Evolutionary conservation across 1,140 invertebrate species (phyloP).

Genomic region (Kradibia gibbosae): DNA sequence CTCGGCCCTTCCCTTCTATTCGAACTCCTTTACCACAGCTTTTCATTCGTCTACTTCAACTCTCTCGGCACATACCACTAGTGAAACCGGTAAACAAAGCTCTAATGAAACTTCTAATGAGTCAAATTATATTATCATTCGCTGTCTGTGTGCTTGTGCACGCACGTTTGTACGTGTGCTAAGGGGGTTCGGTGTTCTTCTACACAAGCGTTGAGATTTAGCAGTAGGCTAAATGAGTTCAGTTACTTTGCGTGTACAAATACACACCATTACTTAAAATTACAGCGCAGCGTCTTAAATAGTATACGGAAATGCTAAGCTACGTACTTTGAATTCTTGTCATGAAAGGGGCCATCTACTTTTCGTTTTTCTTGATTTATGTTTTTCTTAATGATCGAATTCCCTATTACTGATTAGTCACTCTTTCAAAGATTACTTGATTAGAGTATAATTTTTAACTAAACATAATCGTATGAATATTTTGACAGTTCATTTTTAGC

Average conservation of each 20-base stretch:
- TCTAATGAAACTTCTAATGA: conserved; percentile 67
- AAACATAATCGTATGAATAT: too few species aligned
- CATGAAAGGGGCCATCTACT: neutral
- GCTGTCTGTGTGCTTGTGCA: conserved; percentile 31
- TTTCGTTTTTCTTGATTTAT: neutral
- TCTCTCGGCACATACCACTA: conserved; percentile 31
- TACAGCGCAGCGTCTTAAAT: conserved; percentile 49
- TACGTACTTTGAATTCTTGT: conserved; percentile 1
- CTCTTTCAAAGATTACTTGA: too few species aligned
- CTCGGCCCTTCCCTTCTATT: conserved; percentile 1
- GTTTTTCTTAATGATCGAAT: neutral
- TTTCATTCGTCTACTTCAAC: conserved; percentile 28
- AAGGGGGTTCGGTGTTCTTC: neutral
- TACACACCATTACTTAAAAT: conserved; percentile 62
- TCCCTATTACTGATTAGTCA: neutral
- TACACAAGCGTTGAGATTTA: conserved; percentile 27
- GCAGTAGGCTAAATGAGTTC: conserved; percentile 58
- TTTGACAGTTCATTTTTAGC: too few species aligned
- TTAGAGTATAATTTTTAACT: too few species aligned
- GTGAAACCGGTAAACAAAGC: conserved; percentile 61
- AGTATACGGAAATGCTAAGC: neutral
- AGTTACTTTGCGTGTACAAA: conserved; percentile 64
- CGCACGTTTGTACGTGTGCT: too few species aligned
- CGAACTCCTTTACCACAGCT: conserved; percentile 8
- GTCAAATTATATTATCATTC: conserved; percentile 67